Conservation (phyloP, 2,888 invertebrate genomes). For the Salticus scenicus region DNA sequence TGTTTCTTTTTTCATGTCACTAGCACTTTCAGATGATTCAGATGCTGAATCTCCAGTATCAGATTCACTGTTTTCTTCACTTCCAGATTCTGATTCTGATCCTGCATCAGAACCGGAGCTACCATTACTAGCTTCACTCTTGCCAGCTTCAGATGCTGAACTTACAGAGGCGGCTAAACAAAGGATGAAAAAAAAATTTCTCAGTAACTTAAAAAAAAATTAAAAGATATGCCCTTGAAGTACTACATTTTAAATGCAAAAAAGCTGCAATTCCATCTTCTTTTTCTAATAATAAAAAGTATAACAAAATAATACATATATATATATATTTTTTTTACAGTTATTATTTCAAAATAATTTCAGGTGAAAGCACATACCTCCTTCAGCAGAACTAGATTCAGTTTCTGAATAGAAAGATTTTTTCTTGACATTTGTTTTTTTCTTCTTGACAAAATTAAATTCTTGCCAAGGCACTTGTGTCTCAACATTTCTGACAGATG, state of each 20-base stretch:
- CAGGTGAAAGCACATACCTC: conserved; percentile 22
- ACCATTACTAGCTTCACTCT: conserved; percentile 71
- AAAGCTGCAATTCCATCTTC: too few relatives aligned
- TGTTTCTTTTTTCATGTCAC: conserved; percentile 7
- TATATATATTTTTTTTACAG: background rate
- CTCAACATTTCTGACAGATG: conserved; percentile 85
- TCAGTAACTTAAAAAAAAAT: too few relatives aligned
- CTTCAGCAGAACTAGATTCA: conserved; percentile 73
- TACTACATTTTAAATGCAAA: background rate
- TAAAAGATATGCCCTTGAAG: too few relatives aligned
- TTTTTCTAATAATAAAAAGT: background rate
- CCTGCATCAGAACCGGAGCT: conserved; percentile 70
- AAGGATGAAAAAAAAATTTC: background rate
- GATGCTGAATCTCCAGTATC: conserved; percentile 74
- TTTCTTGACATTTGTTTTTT: conserved; percentile 78
- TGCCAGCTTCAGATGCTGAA: conserved; percentile 73
- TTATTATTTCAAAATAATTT: background rate
- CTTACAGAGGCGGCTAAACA: conserved; percentile 67
- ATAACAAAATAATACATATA: background rate
- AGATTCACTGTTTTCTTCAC: conserved; percentile 65
- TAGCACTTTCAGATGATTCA: conserved; percentile 40
- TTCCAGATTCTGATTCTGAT: conserved; percentile 71
- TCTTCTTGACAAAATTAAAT: conserved; percentile 70
- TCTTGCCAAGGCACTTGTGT: conserved; percentile 74
- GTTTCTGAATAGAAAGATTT: conserved; percentile 81